These are phyloP conservation scores for Acrocephalus arundinaceus DNA, from an alignment of 2,113 vertebrate species.

Conservation along the genomic window DNA sequence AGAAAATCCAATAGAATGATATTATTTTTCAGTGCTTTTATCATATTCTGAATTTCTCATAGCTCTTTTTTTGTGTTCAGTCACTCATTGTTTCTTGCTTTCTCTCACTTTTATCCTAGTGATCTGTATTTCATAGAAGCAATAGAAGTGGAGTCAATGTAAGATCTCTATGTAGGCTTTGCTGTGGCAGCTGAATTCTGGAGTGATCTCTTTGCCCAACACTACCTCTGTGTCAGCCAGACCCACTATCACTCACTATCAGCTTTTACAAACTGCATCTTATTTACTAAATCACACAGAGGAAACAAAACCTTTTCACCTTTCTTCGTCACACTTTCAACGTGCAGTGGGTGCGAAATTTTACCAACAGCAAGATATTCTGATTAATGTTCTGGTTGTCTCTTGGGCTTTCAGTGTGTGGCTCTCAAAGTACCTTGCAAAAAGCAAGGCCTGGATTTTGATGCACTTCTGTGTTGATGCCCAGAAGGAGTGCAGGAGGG, in stretches of 20 bases:
- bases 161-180: background rate
- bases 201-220: background rate
- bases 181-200: background rate
- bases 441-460: background rate
- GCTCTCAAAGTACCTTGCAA: background rate
- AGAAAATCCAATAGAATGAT: background rate
- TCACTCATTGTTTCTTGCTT: background rate
- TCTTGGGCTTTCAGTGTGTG: background rate
- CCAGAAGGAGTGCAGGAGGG: background rate
- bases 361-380: background rate
- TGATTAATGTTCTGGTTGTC: background rate
- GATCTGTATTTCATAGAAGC: background rate
- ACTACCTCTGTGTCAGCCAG: background rate
- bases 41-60: background rate
- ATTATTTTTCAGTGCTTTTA: background rate
- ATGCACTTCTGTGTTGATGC: rapidly evolving
- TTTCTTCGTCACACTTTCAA: background rate
- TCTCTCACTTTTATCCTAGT: background rate
- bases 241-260: background rate
- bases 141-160: background rate
- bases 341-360: background rate
- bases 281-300: background rate
- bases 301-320: background rate
- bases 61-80: background rate
- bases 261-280: background rate